phyloP scores from a whole-genome alignment of 1,140 invertebrate genomes.

The Drosophila tsacasi region DNA sequence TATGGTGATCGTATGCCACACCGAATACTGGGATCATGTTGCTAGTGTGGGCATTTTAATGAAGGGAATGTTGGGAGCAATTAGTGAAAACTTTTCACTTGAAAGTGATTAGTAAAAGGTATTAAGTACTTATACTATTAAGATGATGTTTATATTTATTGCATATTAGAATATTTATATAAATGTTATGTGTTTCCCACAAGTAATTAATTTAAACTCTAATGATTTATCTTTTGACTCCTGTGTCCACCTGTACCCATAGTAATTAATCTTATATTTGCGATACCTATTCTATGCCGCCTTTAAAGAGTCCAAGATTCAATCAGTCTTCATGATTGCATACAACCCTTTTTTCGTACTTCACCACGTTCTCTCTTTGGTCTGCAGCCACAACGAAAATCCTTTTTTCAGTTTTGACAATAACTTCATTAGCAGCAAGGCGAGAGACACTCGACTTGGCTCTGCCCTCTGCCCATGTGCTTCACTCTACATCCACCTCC shows the following conservation, averaged over 20 bases:
- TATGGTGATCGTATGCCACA: constrained; percentile 14
- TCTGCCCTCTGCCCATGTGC: constrained; percentile 12
- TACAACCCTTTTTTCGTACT: background rate
- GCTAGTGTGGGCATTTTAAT: background rate
- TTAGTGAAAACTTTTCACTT: no score
- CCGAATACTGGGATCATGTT: constrained; percentile 20
- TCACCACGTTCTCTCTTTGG: constrained; percentile 7
- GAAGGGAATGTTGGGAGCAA: background rate
- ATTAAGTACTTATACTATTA: background rate
- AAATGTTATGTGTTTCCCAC: background rate
- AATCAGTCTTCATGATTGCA: background rate
- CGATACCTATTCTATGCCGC: background rate
- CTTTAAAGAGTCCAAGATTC: background rate
- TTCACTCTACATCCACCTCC: constrained; percentile 10
- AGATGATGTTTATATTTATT: background rate
- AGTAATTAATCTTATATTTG: background rate
- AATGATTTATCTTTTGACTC: background rate
- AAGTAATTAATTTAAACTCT: background rate
- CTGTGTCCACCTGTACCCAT: no score
- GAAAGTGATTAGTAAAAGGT: background rate
- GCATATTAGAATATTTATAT: background rate
- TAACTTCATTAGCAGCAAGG: constrained; percentile 64
- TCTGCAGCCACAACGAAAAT: constrained; percentile 17
- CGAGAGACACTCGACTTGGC: constrained; percentile 55
- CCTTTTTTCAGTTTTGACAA: constrained; percentile 49